phyloP scores from a whole-genome alignment of 2,797 vertebrate species.

The Nasua narica region DNA sequence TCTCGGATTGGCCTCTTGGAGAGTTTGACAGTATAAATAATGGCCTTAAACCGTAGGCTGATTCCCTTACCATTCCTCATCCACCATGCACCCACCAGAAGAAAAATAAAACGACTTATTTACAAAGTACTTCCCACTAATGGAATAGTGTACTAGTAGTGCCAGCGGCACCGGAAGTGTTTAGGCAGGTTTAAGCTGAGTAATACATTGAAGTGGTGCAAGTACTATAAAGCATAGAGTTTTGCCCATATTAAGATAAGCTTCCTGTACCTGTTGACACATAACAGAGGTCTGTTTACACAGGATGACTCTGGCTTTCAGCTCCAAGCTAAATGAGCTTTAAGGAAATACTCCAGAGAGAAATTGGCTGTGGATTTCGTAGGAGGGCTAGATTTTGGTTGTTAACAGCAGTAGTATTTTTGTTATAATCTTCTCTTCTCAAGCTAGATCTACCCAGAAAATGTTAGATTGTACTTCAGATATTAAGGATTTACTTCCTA shows the following conservation, averaged over 20 bases:
- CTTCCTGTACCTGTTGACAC: conserved; percentile 8
- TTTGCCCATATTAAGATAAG: conserved; percentile 47
- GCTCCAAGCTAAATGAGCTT: not conserved
- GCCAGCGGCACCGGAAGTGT: not conserved
- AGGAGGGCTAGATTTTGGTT: not conserved
- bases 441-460: not conserved
- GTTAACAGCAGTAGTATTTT: not conserved
- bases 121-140: not conserved
- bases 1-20: not conserved
- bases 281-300: not conserved
- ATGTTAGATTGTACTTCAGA: not conserved
- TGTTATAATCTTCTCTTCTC: not conserved
- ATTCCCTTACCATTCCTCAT: not conserved
- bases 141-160: not conserved
- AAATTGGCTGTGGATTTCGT: not conserved
- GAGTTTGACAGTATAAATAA: not conserved
- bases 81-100: not conserved
- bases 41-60: not conserved
- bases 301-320: not conserved
- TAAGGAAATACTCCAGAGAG: not conserved
- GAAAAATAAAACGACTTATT: not conserved
- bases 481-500: not conserved
- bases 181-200: conserved; percentile 32
- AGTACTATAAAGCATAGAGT: not conserved
- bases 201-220: not conserved